Percentiles rank a stretch among this genome's conserved stretches.
Conservation (phyloP, 2,113 vertebrate genomes). For the Chaetorhynchus papuensis region DNA sequence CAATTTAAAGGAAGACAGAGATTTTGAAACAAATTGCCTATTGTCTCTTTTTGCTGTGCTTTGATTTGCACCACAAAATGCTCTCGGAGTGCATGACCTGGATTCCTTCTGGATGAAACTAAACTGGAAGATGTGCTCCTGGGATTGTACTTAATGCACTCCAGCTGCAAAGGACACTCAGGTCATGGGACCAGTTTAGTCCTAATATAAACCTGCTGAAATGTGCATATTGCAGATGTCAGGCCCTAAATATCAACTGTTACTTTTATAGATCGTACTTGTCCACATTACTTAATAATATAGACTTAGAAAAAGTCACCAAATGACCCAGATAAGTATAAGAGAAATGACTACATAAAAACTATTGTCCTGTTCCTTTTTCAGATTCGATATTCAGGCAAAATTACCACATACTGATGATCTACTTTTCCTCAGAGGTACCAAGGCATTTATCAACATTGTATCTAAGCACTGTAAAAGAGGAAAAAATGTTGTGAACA, state of each 20-base stretch:
- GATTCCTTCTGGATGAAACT: slow-evolving; percentile 8
- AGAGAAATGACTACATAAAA: background rate
- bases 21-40: background rate
- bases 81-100: background rate
- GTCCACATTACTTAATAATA: background rate
- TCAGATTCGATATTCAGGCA: background rate
- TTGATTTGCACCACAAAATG: background rate
- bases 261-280: background rate
- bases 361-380: background rate
- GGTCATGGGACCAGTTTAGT: background rate
- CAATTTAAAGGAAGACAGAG: background rate
- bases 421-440: background rate
- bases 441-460: background rate
- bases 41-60: background rate
- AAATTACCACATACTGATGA: background rate
- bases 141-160: background rate
- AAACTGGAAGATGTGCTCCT: background rate
- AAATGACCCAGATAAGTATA: background rate
- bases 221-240: background rate
- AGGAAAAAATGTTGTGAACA: background rate
- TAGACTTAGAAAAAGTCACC: background rate
- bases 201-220: background rate
- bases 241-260: background rate
- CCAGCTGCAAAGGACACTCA: background rate
- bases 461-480: background rate